phyloP scores from a whole-genome alignment of 2,113 vertebrate species.

The Melanostigma gelatinosum region DNA sequence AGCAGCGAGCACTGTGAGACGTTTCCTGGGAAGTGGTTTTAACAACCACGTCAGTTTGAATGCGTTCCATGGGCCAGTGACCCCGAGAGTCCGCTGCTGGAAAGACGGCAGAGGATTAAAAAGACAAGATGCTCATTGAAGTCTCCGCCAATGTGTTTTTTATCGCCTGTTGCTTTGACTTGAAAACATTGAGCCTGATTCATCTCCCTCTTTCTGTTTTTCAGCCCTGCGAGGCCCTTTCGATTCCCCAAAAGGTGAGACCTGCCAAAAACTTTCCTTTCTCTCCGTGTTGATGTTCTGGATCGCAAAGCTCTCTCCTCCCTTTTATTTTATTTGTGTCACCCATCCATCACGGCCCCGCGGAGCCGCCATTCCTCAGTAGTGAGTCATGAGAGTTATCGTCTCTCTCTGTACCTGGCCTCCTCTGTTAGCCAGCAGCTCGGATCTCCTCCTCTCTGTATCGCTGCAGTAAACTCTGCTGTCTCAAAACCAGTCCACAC shows the following conservation, averaged over 20 bases:
- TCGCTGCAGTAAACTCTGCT: not conserved
- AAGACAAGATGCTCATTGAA: constrained; percentile 37
- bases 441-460: constrained; percentile 17
- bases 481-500: constrained; percentile 6
- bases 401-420: constrained; percentile 47
- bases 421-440: constrained; percentile 33
- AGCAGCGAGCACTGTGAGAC: not conserved
- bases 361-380: constrained; percentile 68
- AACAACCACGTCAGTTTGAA: constrained; percentile 48
- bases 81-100: not conserved
- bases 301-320: constrained; percentile 33
- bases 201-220: constrained; percentile 73
- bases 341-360: constrained; percentile 63
- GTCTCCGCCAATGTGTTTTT: constrained; percentile 44
- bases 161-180: constrained; percentile 65
- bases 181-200: constrained; percentile 66
- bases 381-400: constrained; percentile 71
- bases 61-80: constrained; percentile 19
- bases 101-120: constrained; percentile 10
- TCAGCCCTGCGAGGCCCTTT: constrained; percentile 90
- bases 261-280: constrained; percentile 56
- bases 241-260: constrained; percentile 96
- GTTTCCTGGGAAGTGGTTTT: constrained; percentile 33
- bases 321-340: constrained; percentile 48
- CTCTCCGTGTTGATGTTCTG: constrained; percentile 44